Evolutionary conservation across 2,113 vertebrate genomes (phyloP), one percentile per base, ranked within the genome.

Genomic region (Microtus oregoni): DNA sequence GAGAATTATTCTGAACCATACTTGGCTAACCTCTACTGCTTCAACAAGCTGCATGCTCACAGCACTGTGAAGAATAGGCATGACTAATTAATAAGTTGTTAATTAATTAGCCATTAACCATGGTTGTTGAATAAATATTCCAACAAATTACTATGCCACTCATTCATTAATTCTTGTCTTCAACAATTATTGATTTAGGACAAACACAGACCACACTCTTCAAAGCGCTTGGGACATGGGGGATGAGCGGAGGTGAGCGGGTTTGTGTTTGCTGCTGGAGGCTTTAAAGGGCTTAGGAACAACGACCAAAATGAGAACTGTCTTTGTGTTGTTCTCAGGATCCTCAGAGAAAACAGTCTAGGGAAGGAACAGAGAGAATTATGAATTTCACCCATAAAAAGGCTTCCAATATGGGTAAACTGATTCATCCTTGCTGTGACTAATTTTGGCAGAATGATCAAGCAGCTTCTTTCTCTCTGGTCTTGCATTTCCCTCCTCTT

Each of bases 101-200:
- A 77, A 52, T 67, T 77, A 88, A 70, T 88, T 70, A 79, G 38
- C 38, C 28, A 75, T 47, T 63, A 38, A 52, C 35, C 30, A 92
- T 20, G 78, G 67, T 83, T 76, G 41, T 75, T 63, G 35, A 90
- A n/a, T 35, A 77, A 44, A 58, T 41, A 72, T 19, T 91, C 88
- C 32, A 90, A 79, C 63, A 90, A 85, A 72, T 70, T 55, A 28
- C 44, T 68, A 50, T 96, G 63, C 32, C 32, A 92, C 47, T 85
- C 50, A 86, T 38, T 58, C 13, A 47, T 22, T 81, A 24, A 72
- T 28, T 89, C 30, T 55, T 19, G n/a, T 72, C 65, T 52, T 86
- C 63, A n/a, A 19, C 8, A 52, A 78, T 79, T 44, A 76, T 4
- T 41, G 22, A 79, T 61, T 65, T 76, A 30, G n/a, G 2, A 41